phyloP scores from a whole-genome alignment of 2,113 vertebrate species.

The Stegostoma tigrinum region DNA sequence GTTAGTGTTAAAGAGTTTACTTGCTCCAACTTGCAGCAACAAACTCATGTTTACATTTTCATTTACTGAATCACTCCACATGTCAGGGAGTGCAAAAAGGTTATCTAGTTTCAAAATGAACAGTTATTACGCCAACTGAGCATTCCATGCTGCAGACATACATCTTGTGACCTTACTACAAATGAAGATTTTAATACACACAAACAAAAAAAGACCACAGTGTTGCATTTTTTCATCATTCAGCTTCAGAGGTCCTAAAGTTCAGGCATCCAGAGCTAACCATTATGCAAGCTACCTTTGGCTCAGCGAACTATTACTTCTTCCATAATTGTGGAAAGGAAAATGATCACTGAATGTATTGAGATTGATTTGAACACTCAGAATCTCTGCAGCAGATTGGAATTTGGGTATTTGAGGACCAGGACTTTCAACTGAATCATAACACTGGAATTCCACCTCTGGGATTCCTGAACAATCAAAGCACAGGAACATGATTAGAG shows the following conservation, averaged over 20 bases:
- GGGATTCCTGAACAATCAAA: too few relatives aligned
- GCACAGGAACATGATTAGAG: too few relatives aligned
- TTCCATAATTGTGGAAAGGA: background rate
- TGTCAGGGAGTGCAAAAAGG: conserved; percentile 35
- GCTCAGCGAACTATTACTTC: background rate
- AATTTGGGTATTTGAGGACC: too few relatives aligned
- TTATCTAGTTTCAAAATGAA: conserved; percentile 23
- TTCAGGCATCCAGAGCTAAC: background rate
- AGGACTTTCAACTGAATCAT: too few relatives aligned
- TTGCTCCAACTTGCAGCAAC: conserved; percentile 24
- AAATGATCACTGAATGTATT: background rate
- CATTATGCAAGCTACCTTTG: background rate
- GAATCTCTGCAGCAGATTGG: background rate
- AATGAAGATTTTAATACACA: background rate
- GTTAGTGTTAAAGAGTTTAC: background rate
- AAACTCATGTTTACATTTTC: conserved; percentile 28
- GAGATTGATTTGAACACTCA: background rate
- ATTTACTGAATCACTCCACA: conserved; percentile 33
- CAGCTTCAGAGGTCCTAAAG: background rate
- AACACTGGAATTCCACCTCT: too few relatives aligned
- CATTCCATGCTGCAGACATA: conserved; percentile 28
- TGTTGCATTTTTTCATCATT: background rate
- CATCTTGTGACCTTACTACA: conserved; percentile 26
- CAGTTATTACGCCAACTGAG: background rate
- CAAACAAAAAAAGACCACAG: conserved; percentile 8